Percentiles rank a stretch among this genome's conserved stretches.
Evolutionary conservation across 2,113 vertebrate species (phyloP).

Genomic region (rat (Rattus norvegicus)): GRCr8 NC_086035.1:34613001-34613500

Average conservation of each 20-base stretch:
- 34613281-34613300: not conserved
- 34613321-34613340: not conserved
- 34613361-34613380: not conserved
- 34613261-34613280: not conserved
- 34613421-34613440: not conserved
- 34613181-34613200: no score
- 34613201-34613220: not conserved
- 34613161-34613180: not conserved
- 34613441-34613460: not conserved
- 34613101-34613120: not conserved
- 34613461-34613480: not conserved
- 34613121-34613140: not conserved
- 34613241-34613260: not conserved
- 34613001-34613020: not conserved
- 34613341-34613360: not conserved
- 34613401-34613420: not conserved
- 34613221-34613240: not conserved
- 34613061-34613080: no score
- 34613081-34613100: not conserved
- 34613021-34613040: not conserved
- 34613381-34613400: not conserved
- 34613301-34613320: not conserved
- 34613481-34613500: not conserved
- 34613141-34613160: not conserved
- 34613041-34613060: not conserved